Evolutionary conservation across 2,113 vertebrate species (phyloP).

Genomic region (Cavia porcellus): DNA sequence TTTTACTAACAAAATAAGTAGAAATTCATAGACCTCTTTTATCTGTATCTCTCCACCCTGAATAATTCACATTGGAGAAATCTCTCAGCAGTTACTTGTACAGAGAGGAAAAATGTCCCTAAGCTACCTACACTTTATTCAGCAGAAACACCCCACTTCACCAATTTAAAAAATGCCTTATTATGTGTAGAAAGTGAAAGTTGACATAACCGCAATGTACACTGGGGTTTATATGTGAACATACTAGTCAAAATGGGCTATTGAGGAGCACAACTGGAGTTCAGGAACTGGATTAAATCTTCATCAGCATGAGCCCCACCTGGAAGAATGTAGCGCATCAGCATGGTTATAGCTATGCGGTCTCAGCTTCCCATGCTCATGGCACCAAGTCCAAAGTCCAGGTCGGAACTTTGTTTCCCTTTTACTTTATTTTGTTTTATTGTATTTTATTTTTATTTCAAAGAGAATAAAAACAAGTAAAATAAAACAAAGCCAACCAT

Average conservation of each 20-base stretch:
- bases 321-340: too few species aligned
- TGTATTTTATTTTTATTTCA: too few species aligned
- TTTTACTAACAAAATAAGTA: not conserved
- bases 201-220: not conserved
- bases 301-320: fast-evolving
- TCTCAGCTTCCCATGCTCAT: fast-evolving
- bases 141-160: not conserved
- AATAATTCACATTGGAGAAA: not conserved
- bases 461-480: too few species aligned
- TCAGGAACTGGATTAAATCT: not conserved
- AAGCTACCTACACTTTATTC: not conserved
- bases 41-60: not conserved
- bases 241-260: not conserved
- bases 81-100: not conserved
- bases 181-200: not conserved
- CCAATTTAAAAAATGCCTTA: not conserved
- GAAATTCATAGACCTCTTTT: not conserved
- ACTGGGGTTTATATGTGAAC: not conserved
- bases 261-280: not conserved
- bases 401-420: not conserved
- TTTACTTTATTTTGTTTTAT: too few species aligned
- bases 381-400: not conserved
- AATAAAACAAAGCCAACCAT: too few species aligned
- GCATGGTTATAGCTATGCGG: fast-evolving
- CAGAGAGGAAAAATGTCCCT: not conserved